Evolutionary conservation across 2,888 invertebrate genomes (phyloP), one percentile per base, ranked within the genome.

Genomic region (Amphimallon solstitiale): DNA sequence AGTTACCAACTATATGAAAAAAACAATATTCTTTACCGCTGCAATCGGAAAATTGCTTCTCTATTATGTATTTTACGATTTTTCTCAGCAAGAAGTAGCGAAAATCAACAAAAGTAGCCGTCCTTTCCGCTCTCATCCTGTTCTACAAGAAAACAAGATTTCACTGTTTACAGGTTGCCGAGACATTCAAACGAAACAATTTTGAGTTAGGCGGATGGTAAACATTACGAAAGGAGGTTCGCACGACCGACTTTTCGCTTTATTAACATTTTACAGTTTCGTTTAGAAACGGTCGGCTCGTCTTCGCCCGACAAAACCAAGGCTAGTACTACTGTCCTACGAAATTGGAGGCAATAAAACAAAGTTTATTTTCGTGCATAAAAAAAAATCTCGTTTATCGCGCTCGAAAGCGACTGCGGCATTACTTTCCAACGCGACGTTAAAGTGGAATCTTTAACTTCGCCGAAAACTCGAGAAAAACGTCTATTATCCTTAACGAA

Each of bases 381-480:
- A 56, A 40, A 29, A n/a, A 51, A 56, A 56, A 56, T 56, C 43
- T 40, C 56, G 56, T 56, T 56, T 56, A 56, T 56, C 56, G 56
- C 40, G 29, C 23, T 56, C 14, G 56, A 56, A 56, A 40, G 56
- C 40, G 52, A 17, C 37, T n/a, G n/a, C n/a, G 29, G 23, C 56
- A 14, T 51, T 56, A 40, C 43, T 40, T 56, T 23, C 40, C n/a
- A n/a, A 14, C 15, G 23, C 19, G 40, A 56, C 56, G 56, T 56
- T 56, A 56, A 56, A 56, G 34, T 34, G 51, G 14, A 56, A 56
- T 56, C 56, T 56, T 56, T 56, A 56, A 56, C 40, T 56, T 56
- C 40, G 40, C 56, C 56, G 56, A 56, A 56, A 56, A 56, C 40
- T 56, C 56, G 56, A 56, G 56, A 56, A 56, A 56, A 56, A 40